Conservation (phyloP, 2,113 vertebrate species). For the Morone chrysops region DNA sequence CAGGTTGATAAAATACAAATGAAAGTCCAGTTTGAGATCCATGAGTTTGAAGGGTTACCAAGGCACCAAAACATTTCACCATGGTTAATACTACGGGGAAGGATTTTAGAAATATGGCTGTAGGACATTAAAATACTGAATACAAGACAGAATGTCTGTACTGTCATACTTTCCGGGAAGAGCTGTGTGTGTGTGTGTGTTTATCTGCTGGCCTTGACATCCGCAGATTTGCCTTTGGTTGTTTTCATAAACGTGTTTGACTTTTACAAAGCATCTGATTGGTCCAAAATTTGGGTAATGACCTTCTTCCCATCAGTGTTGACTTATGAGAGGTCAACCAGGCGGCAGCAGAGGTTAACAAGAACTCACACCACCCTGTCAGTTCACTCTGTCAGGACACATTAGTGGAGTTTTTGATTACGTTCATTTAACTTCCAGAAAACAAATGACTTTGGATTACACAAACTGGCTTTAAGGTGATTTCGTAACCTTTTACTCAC, state of each 20-base stretch:
- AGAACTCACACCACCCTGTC: background rate
- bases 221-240: background rate
- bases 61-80: no score
- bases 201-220: background rate
- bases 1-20: background rate
- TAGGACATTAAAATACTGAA: no score
- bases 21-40: background rate
- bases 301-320: conserved; percentile 18
- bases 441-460: no score
- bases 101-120: no score
- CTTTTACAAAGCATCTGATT: background rate
- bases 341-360: background rate
- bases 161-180: no score
- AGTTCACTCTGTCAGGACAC: background rate
- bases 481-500: no score
- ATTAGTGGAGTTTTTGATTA: background rate
- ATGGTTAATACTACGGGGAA: no score
- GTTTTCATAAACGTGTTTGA: background rate
- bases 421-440: no score
- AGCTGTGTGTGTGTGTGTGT: background rate
- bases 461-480: no score
- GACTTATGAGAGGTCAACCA: conserved; percentile 4
- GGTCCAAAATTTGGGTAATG: conserved; percentile 24
- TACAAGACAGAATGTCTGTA: no score
- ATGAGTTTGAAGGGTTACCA: no score